Evolutionary conservation across 2,797 vertebrate species (phyloP).

Genomic region (Pangasius sanitwongsei): DNA sequence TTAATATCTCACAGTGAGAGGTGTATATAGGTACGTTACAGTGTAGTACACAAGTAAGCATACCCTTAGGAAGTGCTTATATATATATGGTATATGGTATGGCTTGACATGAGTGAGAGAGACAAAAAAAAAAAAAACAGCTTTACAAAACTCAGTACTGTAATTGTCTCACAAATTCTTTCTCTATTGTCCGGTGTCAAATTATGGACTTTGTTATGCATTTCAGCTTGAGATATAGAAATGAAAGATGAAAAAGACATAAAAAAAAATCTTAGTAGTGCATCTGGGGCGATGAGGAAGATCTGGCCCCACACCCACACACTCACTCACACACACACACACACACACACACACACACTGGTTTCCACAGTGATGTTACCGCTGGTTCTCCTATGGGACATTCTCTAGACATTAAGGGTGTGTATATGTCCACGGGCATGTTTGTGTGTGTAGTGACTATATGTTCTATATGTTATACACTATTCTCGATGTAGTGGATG

Average conservation of each 20-base stretch:
- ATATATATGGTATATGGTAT: too few species aligned
- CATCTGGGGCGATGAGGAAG: background rate
- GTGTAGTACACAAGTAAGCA: background rate
- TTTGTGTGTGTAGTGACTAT: background rate
- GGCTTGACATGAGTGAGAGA: background rate
- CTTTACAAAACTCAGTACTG: background rate
- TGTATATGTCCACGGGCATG: background rate
- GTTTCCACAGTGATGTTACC: background rate
- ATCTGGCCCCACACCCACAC: background rate
- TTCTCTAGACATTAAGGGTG: background rate
- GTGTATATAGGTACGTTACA: background rate
- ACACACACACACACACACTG: background rate
- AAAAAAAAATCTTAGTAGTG: background rate
- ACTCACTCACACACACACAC: background rate
- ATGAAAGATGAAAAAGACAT: background rate
- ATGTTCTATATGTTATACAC: background rate
- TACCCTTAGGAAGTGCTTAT: too few species aligned
- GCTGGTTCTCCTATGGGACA: background rate
- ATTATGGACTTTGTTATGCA: background rate
- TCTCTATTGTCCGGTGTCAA: background rate
- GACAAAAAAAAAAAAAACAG: background rate
- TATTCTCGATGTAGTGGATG: background rate
- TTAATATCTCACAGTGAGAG: background rate
- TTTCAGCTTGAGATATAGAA: background rate
- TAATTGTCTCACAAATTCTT: background rate